phyloP scores from a whole-genome alignment of 2,888 invertebrate species.

The Marasmarcha lunaedactyla region DNA sequence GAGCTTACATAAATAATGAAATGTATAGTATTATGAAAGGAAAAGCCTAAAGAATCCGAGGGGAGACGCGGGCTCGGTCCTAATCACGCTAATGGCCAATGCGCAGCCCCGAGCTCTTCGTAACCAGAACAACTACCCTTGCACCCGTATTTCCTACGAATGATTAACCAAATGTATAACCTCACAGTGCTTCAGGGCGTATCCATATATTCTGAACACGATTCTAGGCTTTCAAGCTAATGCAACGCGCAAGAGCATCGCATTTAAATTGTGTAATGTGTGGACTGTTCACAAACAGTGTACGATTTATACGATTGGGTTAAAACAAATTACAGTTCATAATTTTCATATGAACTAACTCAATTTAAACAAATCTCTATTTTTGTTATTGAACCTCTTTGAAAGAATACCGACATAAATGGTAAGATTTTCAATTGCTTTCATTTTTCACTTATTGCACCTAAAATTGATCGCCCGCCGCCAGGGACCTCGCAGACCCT shows the following conservation, averaged over 20 bases:
- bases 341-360: too few relatives aligned
- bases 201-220: not conserved
- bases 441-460: constrained; percentile 43
- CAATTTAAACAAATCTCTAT: too few relatives aligned
- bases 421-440: constrained; percentile 19
- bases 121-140: not conserved
- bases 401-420: too few relatives aligned
- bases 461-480: constrained; percentile 35
- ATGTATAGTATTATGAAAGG: constrained; percentile 67
- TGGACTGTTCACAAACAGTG: too few relatives aligned
- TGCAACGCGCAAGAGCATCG: constrained; percentile 50
- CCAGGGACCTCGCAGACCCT: constrained; percentile 1
- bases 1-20: constrained; percentile 66
- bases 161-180: too few relatives aligned
- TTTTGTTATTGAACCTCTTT: too few relatives aligned
- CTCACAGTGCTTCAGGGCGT: too few relatives aligned
- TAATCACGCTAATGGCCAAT: constrained; percentile 72
- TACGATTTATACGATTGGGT: too few relatives aligned
- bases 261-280: constrained; percentile 51
- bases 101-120: constrained; percentile 35
- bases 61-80: constrained; percentile 46
- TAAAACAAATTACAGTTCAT: too few relatives aligned
- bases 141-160: too few relatives aligned
- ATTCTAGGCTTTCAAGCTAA: constrained; percentile 50
- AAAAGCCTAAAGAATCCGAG: constrained; percentile 64